Base-by-base conservation (phyloP, 1,140 invertebrate species). In the Dendrolimus punctatus region DNA sequence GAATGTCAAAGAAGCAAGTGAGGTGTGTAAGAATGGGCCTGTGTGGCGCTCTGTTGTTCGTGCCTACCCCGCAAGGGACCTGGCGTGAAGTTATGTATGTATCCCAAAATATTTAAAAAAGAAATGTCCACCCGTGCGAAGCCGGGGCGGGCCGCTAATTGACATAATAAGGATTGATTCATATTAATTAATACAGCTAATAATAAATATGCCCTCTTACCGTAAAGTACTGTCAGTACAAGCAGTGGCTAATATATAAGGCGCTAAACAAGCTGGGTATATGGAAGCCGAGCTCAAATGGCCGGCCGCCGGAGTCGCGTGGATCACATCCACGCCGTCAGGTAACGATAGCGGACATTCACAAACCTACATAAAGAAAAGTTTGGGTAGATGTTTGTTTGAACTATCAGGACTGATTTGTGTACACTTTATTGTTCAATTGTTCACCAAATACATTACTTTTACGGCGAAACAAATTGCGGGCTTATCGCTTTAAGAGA, bases 231-330 rank as follows among this genome's bases (percentile, higher is more conserved):
- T 95, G 74, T 98, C 96, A 39, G 95, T 95, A 69, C 96, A 98
- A 9, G 97, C 97, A 1, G 97, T 99, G 0, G 96, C 94, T 47
- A 99, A 90, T 47, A 98, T 95, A 73, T 99, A 99, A 0, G 98
- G 98, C 0, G 98, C 97, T 77, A 98, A 94, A 85, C 98, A 99
- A 44, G 97, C 97, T 10, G 98, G 97, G 88, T 99, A 99, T 70
- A 99, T 98, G 40, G 96, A 98, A 2, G 98, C 96, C n/a, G 97
- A 99, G 76, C 97, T 98, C 36, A 99, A 87, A 87, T 99, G 98
- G 2, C 98, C 98, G 5, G 97, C 98, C 1, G 98, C 95, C 5
- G 97, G 95, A 0, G 95, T 92, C 2, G 96, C 97, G 81, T 96
- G 95, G 51, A 97, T 92, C 5, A 98, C 93, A 78, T 97, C 95